phyloP scores from a whole-genome alignment of 2,797 vertebrate species.

The Chlorospingus semifuscus region DNA sequence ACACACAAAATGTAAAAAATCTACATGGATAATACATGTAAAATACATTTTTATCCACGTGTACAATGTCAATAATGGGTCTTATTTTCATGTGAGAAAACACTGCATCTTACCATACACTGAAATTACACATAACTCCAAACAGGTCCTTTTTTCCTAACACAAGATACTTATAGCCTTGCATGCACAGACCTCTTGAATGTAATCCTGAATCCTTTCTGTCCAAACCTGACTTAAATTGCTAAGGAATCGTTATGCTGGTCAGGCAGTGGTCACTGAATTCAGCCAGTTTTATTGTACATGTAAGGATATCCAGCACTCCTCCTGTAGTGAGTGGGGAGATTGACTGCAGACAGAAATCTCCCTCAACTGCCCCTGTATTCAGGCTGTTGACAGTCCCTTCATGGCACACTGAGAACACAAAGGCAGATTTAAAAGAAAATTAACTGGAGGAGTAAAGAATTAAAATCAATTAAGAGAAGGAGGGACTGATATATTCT shows the following conservation, averaged over 20 bases:
- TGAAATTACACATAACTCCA: background rate
- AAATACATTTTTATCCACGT: background rate
- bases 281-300: background rate
- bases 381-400: background rate
- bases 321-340: background rate
- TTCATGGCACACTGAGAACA: background rate
- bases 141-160: background rate
- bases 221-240: background rate
- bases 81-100: background rate
- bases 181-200: background rate
- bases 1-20: background rate
- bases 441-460: slow-evolving; percentile 15
- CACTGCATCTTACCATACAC: background rate
- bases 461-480: slow-evolving; percentile 28
- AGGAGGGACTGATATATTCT: background rate
- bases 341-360: background rate
- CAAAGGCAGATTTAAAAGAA: slow-evolving; percentile 16
- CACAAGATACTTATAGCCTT: background rate
- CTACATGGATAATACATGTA: background rate
- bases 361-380: background rate
- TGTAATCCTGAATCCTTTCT: background rate
- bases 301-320: background rate
- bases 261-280: background rate
- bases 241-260: background rate
- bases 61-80: background rate